Evolutionary conservation across 2,113 vertebrate species (phyloP), one percentile per base, ranked within the genome.

Genomic region (Brevimyrus niger): DNA sequence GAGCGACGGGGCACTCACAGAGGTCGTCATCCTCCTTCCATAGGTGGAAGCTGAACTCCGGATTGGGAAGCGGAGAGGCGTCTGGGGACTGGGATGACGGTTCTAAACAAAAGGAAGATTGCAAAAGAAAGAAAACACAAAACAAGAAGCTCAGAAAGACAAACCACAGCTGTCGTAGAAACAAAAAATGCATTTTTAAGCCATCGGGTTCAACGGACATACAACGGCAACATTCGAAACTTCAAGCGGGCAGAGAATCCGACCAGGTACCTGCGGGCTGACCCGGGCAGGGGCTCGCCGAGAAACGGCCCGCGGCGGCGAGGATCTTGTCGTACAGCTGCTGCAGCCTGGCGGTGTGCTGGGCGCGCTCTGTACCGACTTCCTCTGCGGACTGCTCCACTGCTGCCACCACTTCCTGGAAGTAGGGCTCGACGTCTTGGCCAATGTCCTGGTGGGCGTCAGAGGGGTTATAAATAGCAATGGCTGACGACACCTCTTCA

Each of bases 1-100:
- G 21, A 11, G 44, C 15, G 82, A 84, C 19, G 5, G 9, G 80
- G 21, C 13, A 95, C 95, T 96, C 88, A 96, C 95, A 95, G 95
- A 93, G 94, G 87, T 96, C 94, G 83, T 98, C 95, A 0, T 97
- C 96, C 35, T 97, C 96, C 0, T 93, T 97, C 98, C 97, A 99
- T 89, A 98, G 92, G 93, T 98, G 96, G 93, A 98, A 98, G 90
- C 96, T 96, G 94, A 99, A 98, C 91, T 93, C 95, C 19, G 98
- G 98, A 90, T 96, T 97, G 91, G 98, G 97, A 91, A 98, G 95
- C 46, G 96, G 92, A 90, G 94, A 94, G 89, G 95, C 91, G 86
- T 91, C 92, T 89, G 73, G 53, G 61, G 93, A 94, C 92, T 82
- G 50, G 51, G 93, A 94, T 92, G 94, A 93, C 92, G 92, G 92